Evolutionary conservation across 2,888 invertebrate species (phyloP).

Genomic region (Cataglyphis cursor): DNA sequence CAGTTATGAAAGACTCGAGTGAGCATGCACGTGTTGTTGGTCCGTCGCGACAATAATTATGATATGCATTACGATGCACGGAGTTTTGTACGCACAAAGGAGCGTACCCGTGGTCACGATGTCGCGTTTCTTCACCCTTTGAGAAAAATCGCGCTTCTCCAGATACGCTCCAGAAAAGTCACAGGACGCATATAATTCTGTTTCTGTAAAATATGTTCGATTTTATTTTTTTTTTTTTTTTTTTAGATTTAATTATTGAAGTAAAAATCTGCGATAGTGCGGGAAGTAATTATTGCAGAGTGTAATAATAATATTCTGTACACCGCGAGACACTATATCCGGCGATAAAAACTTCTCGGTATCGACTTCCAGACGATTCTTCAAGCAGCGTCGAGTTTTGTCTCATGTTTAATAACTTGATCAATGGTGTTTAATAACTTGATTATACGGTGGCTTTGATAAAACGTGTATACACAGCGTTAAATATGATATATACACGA

Average conservation of each 20-base stretch:
- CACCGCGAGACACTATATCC: not conserved
- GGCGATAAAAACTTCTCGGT: not conserved
- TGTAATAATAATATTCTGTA: not conserved
- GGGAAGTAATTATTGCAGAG: not conserved
- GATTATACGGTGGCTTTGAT: not conserved
- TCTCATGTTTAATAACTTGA: not conserved
- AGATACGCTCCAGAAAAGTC: not conserved
- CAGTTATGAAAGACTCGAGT: slow-evolving; percentile 15
- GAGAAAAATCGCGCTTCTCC: slow-evolving; percentile 14
- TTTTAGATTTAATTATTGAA: not conserved
- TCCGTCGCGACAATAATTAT: slow-evolving; percentile 24
- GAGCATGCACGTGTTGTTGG: not conserved
- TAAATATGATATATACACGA: not conserved
- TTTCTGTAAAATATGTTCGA: not conserved
- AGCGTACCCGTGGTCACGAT: not conserved
- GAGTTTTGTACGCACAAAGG: not conserved
- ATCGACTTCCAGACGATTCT: not conserved
- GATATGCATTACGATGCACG: not conserved
- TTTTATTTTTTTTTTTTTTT: no score
- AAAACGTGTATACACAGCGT: not conserved
- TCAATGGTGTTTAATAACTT: not conserved
- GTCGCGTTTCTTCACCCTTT: not conserved
- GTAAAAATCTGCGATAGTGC: not conserved
- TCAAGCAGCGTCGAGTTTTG: not conserved
- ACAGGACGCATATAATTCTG: not conserved